phyloP scores from a whole-genome alignment of 2,113 vertebrate genomes.

The Lathamus discolor region DNA sequence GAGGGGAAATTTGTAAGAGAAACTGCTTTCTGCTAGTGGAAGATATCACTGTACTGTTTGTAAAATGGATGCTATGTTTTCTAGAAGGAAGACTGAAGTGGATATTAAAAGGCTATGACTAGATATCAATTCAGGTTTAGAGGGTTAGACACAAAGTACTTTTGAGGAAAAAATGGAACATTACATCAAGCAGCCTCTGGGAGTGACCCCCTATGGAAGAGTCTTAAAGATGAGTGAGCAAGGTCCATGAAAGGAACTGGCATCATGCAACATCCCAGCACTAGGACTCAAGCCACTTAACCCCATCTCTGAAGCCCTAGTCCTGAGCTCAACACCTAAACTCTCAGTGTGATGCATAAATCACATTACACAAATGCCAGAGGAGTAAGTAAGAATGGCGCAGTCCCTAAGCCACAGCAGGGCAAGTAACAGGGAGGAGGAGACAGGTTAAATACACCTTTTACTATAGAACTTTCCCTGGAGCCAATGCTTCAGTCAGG shows the following conservation, averaged over 20 bases:
- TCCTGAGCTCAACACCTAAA: background rate
- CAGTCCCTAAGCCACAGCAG: background rate
- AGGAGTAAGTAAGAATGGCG: background rate
- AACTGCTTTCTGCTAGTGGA: background rate
- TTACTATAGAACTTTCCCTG: background rate
- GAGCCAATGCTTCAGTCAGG: background rate
- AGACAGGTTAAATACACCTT: background rate
- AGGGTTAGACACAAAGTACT: background rate
- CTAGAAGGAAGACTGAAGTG: background rate
- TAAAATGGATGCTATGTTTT: background rate
- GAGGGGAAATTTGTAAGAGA: background rate
- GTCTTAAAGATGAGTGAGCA: background rate
- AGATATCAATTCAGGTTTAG: background rate
- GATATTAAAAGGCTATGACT: background rate
- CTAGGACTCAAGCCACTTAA: background rate
- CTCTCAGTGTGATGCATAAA: background rate
- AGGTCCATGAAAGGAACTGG: background rate
- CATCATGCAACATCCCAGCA: background rate
- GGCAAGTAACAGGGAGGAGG: background rate
- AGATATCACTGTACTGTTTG: background rate
- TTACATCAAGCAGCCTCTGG: background rate
- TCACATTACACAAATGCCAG: background rate
- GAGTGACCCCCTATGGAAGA: background rate
- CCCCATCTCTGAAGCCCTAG: background rate
- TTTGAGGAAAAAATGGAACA: background rate